These are phyloP conservation scores for Xestoiulus laeticollis DNA, from an alignment of 2,888 invertebrate species.

Conservation along the genomic window DNA sequence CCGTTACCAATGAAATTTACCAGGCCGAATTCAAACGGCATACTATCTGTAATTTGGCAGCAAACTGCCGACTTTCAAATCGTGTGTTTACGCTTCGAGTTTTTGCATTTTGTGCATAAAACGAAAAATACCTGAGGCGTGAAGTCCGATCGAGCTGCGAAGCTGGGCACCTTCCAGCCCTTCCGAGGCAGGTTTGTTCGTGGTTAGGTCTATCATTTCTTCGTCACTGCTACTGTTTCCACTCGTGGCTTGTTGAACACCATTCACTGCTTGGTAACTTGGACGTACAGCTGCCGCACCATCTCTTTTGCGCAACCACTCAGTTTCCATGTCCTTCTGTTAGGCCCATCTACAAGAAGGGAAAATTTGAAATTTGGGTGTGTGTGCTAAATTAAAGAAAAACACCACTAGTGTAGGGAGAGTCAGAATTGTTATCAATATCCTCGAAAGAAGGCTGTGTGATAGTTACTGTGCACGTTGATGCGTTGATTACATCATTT, in stretches of 20 bases:
- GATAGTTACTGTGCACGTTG: background rate
- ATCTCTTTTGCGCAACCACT: constrained; percentile 53
- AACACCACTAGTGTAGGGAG: background rate
- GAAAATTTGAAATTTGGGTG: background rate
- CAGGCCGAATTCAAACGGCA: background rate
- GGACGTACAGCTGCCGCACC: constrained; percentile 48
- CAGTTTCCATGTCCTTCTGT: constrained; percentile 55
- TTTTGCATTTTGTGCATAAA: background rate
- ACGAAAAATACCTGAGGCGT: constrained; percentile 15
- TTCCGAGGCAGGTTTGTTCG: constrained; percentile 52
- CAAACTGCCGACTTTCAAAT: background rate
- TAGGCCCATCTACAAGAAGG: background rate
- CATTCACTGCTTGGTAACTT: constrained; percentile 55
- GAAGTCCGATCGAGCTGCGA: constrained; percentile 46
- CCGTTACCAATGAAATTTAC: background rate
- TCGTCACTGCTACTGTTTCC: constrained; percentile 54
- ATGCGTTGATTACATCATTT: background rate
- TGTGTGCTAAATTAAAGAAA: background rate
- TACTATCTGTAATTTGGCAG: background rate
- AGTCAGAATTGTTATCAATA: background rate
- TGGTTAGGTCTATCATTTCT: constrained; percentile 55
- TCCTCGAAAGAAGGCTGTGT: background rate
- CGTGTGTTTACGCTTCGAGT: background rate
- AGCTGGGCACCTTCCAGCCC: constrained; percentile 50
- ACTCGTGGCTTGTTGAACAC: constrained; percentile 44